Conservation (phyloP, 2,113 vertebrate species). For the Porphyrio hochstetteri region DNA sequence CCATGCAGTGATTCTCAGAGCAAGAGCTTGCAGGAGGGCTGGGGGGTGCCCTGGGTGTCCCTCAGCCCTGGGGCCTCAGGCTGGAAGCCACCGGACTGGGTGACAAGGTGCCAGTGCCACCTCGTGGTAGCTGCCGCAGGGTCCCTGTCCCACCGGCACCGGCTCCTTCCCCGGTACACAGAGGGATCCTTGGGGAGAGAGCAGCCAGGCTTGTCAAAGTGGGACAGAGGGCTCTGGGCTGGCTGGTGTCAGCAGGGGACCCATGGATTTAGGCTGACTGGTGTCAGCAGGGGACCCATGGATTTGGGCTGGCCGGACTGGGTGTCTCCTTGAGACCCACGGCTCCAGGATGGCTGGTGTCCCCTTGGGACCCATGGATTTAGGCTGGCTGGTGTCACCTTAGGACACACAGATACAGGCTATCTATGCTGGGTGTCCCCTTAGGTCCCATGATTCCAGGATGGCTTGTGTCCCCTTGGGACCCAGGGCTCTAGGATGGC, state of each 20-base stretch:
- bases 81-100: background rate
- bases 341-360: background rate
- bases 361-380: background rate
- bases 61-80: too few species aligned
- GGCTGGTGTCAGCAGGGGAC: too few species aligned
- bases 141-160: too few species aligned
- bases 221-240: too few species aligned
- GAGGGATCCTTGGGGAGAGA: too few species aligned
- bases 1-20: fast-evolving
- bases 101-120: conserved; percentile 30
- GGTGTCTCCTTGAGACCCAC: background rate
- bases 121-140: too few species aligned
- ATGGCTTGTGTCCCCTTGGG: too few species aligned
- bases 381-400: fast-evolving
- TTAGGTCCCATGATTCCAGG: too few species aligned
- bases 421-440: background rate
- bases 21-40: background rate
- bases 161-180: too few species aligned
- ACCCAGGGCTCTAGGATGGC: fast-evolving
- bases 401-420: background rate
- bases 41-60: background rate
- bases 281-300: background rate
- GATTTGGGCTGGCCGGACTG: background rate
- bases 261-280: too few species aligned
- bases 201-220: too few species aligned